Evolutionary conservation across 2,797 vertebrate genomes (phyloP).

Genomic region (Spinus olivaceus): DNA sequence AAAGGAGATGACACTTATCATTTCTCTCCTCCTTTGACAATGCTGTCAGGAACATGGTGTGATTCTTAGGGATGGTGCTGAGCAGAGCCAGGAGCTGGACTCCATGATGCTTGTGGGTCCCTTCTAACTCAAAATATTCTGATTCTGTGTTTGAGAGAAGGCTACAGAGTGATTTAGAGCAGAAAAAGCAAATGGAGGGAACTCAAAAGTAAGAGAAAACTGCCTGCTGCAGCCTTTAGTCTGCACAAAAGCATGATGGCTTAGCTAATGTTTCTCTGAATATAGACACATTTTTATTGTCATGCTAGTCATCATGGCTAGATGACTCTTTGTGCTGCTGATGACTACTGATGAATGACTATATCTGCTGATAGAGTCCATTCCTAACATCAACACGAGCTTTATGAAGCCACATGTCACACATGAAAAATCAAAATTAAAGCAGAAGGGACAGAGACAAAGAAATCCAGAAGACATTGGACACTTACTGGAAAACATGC

Average conservation of each 20-base stretch:
- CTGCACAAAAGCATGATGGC: neutral
- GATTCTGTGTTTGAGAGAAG: neutral
- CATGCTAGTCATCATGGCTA: neutral
- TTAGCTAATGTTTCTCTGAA: neutral
- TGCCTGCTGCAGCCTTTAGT: neutral
- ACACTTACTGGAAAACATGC: neutral
- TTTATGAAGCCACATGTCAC: neutral
- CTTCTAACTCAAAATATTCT: neutral
- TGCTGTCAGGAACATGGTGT: neutral
- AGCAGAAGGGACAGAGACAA: neutral
- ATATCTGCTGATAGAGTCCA: neutral
- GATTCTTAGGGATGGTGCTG: neutral
- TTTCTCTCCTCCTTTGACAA: neutral
- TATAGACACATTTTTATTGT: neutral
- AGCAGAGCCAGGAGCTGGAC: neutral
- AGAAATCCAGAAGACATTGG: neutral
- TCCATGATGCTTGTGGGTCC: fast-evolving
- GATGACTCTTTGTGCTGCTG: neutral
- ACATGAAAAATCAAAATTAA: neutral
- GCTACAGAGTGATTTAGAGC: neutral
- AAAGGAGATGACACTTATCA: neutral
- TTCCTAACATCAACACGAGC: neutral
- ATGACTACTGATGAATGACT: neutral
- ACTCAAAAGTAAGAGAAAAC: neutral
- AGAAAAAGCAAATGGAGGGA: neutral